phyloP scores from a whole-genome alignment of 2,797 vertebrate species.

The Halcyon smyrnensis region DNA sequence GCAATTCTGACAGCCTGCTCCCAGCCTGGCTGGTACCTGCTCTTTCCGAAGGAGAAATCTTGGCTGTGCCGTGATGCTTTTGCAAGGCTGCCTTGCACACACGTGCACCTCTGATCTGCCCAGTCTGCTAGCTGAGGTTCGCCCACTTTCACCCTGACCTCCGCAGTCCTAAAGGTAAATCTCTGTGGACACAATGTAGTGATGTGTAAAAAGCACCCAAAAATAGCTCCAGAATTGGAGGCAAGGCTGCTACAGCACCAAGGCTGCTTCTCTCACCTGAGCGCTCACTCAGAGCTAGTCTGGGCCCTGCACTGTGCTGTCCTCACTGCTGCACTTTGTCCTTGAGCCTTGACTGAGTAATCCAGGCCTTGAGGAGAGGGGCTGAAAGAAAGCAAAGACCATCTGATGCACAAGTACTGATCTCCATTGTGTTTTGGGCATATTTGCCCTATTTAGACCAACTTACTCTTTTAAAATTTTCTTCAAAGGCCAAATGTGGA shows the following conservation, averaged over 20 bases:
- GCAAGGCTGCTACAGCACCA: background rate
- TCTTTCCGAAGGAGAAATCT: background rate
- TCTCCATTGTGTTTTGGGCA: background rate
- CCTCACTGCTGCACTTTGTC: background rate
- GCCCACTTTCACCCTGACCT: background rate
- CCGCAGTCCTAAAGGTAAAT: background rate
- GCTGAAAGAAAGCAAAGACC: background rate
- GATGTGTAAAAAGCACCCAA: background rate
- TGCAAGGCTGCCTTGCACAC: background rate
- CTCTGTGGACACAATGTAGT: background rate
- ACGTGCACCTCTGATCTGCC: background rate
- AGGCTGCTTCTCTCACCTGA: background rate
- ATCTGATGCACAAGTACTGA: background rate
- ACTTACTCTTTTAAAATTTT: background rate
- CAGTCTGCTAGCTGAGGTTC: background rate
- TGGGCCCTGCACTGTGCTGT: background rate
- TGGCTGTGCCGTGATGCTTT: rapidly evolving
- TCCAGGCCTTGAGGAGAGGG: background rate
- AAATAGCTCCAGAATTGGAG: background rate
- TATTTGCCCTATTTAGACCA: background rate
- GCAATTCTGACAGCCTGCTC: background rate
- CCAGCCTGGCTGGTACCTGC: background rate
- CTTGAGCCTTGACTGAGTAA: background rate
- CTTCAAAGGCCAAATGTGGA: background rate
- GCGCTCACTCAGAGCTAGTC: background rate